A percentile compares a stretch with the other conserved stretches of the same genome.
Conservation (phyloP, 2,888 invertebrate species). For the Drosophila prostipennis region DNA sequence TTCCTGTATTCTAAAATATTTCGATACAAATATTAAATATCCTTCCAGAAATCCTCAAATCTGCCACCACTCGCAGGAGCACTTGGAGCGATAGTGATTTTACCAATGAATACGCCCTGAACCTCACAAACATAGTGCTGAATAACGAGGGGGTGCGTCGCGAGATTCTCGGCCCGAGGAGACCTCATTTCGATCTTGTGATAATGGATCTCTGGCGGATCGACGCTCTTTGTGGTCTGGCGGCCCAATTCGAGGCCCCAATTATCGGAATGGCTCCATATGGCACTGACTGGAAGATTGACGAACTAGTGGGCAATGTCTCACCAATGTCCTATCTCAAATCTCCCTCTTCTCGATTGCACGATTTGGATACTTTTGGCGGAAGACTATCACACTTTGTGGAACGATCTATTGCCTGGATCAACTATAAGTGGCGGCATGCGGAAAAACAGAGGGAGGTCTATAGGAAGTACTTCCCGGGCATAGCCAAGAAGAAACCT, state of each 20-base stretch:
- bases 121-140: slow-evolving; percentile 38
- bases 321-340: slow-evolving; percentile 79
- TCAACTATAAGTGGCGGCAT: slow-evolving; percentile 58
- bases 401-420: slow-evolving; percentile 54
- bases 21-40: neutral
- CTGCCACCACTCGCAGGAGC: neutral
- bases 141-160: slow-evolving; percentile 55
- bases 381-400: slow-evolving; percentile 79
- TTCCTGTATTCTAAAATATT: neutral
- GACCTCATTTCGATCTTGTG: slow-evolving; percentile 79
- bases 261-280: slow-evolving; percentile 74
- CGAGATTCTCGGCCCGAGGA: slow-evolving; percentile 65
- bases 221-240: slow-evolving; percentile 81
- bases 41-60: slow-evolving; percentile 3
- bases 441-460: slow-evolving; percentile 58
- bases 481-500: slow-evolving; percentile 47
- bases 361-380: slow-evolving; percentile 81
- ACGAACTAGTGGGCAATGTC: slow-evolving; percentile 75
- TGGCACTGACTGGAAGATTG: slow-evolving; percentile 74
- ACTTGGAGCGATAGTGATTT: slow-evolving; percentile 47
- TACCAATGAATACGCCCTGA: slow-evolving; percentile 24
- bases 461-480: slow-evolving; percentile 62
- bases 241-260: slow-evolving; percentile 74
- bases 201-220: slow-evolving; percentile 76
- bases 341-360: slow-evolving; percentile 55